phyloP scores from a whole-genome alignment of 1,140 invertebrate species.

The Pemphigus obesinymphae region DNA sequence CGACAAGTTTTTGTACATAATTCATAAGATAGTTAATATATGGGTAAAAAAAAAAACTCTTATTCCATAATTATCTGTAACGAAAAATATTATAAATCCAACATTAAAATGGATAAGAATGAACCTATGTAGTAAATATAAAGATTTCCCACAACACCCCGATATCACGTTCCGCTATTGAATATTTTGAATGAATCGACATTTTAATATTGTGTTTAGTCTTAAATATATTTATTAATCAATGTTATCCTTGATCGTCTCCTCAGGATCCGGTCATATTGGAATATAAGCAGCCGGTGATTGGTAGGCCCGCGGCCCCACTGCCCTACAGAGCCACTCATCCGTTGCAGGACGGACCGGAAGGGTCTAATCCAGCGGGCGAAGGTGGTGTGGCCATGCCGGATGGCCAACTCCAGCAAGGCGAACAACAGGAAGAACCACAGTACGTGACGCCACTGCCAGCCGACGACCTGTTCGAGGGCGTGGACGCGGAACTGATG shows the following conservation, averaged over 20 bases:
- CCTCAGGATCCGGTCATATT: slow-evolving; percentile 2
- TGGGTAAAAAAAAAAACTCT: no score
- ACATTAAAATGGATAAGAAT: no score
- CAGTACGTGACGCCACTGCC: slow-evolving; percentile 26
- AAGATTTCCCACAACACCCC: no score
- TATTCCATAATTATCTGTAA: no score
- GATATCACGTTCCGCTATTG: no score
- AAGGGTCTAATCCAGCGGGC: not conserved
- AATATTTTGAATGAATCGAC: no score
- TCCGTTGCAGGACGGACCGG: not conserved
- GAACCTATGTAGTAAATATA: no score
- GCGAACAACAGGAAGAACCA: not conserved
- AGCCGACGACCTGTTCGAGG: not conserved
- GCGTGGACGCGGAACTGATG: slow-evolving; percentile 14
- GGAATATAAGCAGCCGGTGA: not conserved
- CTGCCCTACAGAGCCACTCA: not conserved
- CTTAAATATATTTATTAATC: no score
- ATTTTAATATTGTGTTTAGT: no score
- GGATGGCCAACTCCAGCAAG: not conserved
- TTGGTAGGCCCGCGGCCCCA: not conserved
- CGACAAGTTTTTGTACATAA: no score
- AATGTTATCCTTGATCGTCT: not conserved
- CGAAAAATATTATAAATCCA: no score
- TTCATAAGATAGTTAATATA: no score
- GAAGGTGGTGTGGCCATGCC: not conserved